Evolutionary conservation across 2,888 invertebrate species (phyloP).

Genomic region (Entomobrya multifasciata): DNA sequence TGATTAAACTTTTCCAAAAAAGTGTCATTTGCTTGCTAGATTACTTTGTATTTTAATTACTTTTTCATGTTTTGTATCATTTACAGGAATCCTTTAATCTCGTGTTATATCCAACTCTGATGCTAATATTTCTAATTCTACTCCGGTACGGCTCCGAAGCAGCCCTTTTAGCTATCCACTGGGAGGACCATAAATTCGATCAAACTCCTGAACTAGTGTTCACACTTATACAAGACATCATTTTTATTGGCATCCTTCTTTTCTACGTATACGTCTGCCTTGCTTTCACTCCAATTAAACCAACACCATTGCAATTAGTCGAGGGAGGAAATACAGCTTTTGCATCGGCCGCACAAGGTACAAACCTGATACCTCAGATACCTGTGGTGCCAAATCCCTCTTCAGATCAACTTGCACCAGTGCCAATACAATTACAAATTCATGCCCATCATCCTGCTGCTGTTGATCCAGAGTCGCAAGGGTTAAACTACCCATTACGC

Average conservation of each 20-base stretch:
- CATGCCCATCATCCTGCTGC: too few relatives aligned
- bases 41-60: background rate
- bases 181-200: constrained; percentile 68
- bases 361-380: background rate
- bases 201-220: constrained; percentile 60
- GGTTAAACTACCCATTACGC: constrained; percentile 57
- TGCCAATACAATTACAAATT: too few relatives aligned
- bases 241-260: constrained; percentile 54
- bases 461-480: constrained; percentile 54
- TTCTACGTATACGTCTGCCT: constrained; percentile 68
- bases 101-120: constrained; percentile 68
- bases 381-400: constrained; percentile 13
- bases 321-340: constrained; percentile 58
- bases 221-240: constrained; percentile 60
- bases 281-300: constrained; percentile 67
- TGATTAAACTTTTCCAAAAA: background rate
- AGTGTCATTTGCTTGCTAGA: background rate
- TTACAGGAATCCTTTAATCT: constrained; percentile 67
- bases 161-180: constrained; percentile 63
- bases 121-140: constrained; percentile 67
- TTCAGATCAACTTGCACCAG: too few relatives aligned
- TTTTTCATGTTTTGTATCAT: constrained; percentile 18
- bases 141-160: constrained; percentile 69
- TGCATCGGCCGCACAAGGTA: constrained; percentile 27
- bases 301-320: constrained; percentile 51